Conservation (phyloP, 2,797 vertebrate genomes). For the Sebastiscus tertius region DNA sequence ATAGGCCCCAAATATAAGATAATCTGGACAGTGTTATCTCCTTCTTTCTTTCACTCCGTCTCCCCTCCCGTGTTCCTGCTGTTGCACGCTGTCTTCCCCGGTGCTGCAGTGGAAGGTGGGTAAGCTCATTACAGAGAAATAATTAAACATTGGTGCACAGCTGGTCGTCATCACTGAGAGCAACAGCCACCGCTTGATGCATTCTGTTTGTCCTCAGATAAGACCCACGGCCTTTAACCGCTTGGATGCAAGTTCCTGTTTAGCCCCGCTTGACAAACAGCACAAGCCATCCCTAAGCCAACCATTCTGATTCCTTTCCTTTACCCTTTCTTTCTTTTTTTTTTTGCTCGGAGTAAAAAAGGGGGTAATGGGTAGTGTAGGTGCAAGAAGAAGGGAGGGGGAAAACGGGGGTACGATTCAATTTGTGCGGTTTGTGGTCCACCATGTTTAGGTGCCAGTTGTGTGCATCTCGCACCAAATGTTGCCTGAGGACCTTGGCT, state of each 20-base stretch:
- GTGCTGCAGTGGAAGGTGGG: conserved; percentile 81
- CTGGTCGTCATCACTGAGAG: conserved; percentile 84
- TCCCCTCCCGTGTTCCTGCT: conserved; percentile 59
- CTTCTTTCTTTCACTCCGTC: conserved; percentile 30
- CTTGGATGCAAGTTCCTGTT: conserved; percentile 82
- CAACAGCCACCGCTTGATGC: conserved; percentile 84
- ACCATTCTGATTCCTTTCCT: conserved; percentile 48
- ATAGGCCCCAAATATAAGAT: conserved; percentile 40
- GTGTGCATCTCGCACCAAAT: conserved; percentile 81
- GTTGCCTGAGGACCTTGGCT: conserved; percentile 82
- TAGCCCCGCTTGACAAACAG: conserved; percentile 81
- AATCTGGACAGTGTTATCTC: conserved; percentile 52
- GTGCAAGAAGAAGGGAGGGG: conserved; percentile 18
- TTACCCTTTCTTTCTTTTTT: conserved; percentile 38
- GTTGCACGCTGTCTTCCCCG: conserved; percentile 67
- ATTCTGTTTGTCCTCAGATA: conserved; percentile 87
- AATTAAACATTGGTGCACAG: conserved; percentile 87
- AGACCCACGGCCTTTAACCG: conserved; percentile 84
- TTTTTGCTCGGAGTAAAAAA: conserved; percentile 39
- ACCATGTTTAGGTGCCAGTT: conserved; percentile 80
- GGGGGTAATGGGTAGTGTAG: conserved; percentile 38
- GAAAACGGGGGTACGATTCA: conserved; percentile 49
- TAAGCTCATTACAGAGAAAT: conserved; percentile 88
- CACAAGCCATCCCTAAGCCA: conserved; percentile 65
- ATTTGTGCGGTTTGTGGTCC: conserved; percentile 71